phyloP scores from a whole-genome alignment of 2,797 vertebrate genomes.

The Vireo griseus region DNA sequence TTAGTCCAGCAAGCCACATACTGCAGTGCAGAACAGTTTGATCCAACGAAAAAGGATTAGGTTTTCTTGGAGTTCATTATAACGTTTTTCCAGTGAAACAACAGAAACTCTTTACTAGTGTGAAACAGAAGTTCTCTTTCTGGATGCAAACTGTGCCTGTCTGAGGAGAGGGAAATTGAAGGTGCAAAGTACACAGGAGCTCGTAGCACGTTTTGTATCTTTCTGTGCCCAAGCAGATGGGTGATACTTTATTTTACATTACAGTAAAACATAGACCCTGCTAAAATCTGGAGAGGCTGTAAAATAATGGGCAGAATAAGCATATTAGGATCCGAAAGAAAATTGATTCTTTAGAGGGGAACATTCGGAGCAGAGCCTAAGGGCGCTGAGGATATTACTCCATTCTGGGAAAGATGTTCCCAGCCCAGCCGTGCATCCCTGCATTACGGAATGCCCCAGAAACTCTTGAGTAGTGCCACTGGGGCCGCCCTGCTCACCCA shows the following conservation, averaged over 20 bases:
- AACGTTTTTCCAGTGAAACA: neutral
- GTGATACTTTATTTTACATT: neutral
- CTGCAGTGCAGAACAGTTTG: neutral
- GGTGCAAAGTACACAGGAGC: neutral
- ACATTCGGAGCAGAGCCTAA: neutral
- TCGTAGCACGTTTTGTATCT: neutral
- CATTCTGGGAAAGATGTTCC: neutral
- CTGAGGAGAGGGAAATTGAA: neutral
- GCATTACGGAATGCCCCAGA: neutral
- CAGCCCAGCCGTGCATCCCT: neutral
- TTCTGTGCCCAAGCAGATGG: neutral
- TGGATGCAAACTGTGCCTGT: neutral
- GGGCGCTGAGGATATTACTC: neutral
- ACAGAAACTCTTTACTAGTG: neutral
- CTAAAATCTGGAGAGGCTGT: neutral
- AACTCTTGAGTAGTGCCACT: neutral
- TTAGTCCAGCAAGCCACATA: neutral
- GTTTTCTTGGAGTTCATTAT: neutral
- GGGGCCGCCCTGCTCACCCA: neutral
- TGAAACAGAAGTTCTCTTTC: neutral
- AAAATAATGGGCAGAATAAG: neutral
- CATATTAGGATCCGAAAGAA: neutral
- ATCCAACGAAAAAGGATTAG: neutral
- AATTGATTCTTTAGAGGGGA: neutral
- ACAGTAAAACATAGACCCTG: conserved; percentile 2